Evolutionary conservation across 2,113 vertebrate genomes (phyloP).

Genomic region (Ictalurus punctatus): DNA sequence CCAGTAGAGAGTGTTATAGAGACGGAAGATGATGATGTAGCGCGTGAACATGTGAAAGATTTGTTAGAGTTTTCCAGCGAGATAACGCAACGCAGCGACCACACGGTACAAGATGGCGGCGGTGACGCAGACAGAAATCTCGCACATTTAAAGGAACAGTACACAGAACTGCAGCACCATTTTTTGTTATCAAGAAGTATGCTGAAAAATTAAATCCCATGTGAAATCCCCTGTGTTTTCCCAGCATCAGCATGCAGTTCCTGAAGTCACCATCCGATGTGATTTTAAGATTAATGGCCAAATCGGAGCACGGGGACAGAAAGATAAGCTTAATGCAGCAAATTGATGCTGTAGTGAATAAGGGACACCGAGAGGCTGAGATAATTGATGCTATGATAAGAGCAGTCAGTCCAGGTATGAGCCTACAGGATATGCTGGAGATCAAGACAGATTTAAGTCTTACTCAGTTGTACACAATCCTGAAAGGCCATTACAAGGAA

Average conservation of each 20-base stretch:
- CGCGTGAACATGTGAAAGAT: background rate
- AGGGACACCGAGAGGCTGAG: background rate
- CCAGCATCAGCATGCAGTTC: no score
- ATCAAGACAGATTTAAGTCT: no score
- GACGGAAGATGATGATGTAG: background rate
- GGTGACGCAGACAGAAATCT: background rate
- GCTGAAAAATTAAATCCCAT: no score
- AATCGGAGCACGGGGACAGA: background rate
- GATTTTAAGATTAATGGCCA: background rate
- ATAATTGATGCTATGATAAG: background rate
- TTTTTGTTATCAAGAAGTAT: background rate
- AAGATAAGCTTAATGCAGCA: slow-evolving; percentile 5
- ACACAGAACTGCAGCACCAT: background rate
- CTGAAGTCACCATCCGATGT: background rate
- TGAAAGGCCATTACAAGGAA: background rate
- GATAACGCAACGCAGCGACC: background rate
- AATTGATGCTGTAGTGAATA: background rate
- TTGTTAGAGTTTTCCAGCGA: background rate
- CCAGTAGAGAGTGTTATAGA: background rate
- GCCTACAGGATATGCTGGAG: background rate
- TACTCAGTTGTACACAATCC: no score
- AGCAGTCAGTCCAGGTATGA: background rate
- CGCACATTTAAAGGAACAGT: background rate
- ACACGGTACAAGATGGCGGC: background rate
- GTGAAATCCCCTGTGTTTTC: no score